Conservation (phyloP, 37 sponge, comb jelly and placozoan genomes). For the Mnemiopsis leidyi region DNA sequence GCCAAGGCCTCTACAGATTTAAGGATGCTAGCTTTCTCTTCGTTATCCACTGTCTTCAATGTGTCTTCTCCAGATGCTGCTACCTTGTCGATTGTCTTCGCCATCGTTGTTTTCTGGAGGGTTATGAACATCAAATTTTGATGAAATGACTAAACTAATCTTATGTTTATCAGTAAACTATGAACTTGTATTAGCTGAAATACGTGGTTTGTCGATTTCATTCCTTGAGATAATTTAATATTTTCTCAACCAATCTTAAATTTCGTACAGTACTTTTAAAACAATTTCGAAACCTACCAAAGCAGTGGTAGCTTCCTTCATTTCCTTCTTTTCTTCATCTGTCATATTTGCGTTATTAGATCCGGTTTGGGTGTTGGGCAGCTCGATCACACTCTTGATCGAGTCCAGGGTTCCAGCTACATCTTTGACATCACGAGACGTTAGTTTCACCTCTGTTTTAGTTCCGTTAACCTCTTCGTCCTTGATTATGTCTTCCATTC, state of each 20-base stretch:
- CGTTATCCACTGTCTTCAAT: not conserved
- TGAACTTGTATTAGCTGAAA: no score
- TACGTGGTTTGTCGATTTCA: no score
- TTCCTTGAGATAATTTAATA: no score
- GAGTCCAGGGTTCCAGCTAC: not conserved
- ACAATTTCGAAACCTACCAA: not conserved
- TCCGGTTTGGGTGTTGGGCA: not conserved
- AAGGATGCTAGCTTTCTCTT: not conserved
- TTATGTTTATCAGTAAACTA: no score
- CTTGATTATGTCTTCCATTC: not conserved
- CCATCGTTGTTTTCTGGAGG: not conserved
- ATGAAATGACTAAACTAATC: no score
- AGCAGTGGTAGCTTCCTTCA: not conserved
- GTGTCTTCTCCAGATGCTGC: not conserved
- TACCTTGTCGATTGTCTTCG: not conserved
- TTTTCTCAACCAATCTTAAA: no score
- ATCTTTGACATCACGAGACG: constrained; percentile 17
- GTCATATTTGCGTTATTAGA: not conserved
- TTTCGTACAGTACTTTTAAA: no score
- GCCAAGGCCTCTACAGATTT: constrained; percentile 17
- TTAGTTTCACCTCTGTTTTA: not conserved
- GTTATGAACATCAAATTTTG: no score
- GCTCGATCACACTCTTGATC: not conserved
- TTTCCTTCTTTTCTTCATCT: not conserved
- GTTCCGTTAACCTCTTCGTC: not conserved